Base-by-base conservation (phyloP, 2,113 vertebrate genomes). In the Phylloscopus whistleri region DNA sequence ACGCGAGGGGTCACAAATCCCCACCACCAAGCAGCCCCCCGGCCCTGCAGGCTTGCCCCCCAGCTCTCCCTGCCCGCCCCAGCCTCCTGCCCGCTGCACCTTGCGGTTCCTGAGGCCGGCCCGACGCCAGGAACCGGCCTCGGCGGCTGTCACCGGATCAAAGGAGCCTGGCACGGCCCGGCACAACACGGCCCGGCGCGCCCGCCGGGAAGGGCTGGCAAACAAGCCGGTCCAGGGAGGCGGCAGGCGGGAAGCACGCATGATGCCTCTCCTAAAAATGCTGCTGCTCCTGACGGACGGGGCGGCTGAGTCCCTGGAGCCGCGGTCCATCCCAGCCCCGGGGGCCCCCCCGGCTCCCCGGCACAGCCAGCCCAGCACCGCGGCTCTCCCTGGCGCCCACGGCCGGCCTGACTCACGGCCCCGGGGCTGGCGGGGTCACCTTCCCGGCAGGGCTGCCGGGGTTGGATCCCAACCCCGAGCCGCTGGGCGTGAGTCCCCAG, bases 231-330 rank as follows among this genome's bases (percentile, higher is more conserved):
- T 10, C 91, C 75, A 35, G 85, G 93, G 89, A 73, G 79, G 83
- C 5, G 41, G 94, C 90, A 67, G 68, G 55, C 4, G 85, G 81
- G 53, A 67, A 83, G 80, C 41, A 39, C 10, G 63, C 56, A 17
- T 95, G 84, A 95, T 93, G 13, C 94, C 90, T 83, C 89, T 84
- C 37, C 87, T 55, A 94, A 96, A 96, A 97, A 97, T 97, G 95
- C 89, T 90, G 95, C 87, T 0, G 68, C 95, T 97, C 97, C 95
- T 93, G 94, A 94, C 0, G 27, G 89, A 95, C 91, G 4, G 87
- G 95, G 94, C 3, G 19, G 60, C 87, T 8, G 7, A 92, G 92
- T 96, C 95, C 94, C 16, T 0, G 81, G 69, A 97, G 89, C 87
- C 5, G 35, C 10, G 3, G 92, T 93, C 85, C 56, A 2, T 30